Conservation (phyloP, 2,888 invertebrate species). For the Julus scanicus region DNA sequence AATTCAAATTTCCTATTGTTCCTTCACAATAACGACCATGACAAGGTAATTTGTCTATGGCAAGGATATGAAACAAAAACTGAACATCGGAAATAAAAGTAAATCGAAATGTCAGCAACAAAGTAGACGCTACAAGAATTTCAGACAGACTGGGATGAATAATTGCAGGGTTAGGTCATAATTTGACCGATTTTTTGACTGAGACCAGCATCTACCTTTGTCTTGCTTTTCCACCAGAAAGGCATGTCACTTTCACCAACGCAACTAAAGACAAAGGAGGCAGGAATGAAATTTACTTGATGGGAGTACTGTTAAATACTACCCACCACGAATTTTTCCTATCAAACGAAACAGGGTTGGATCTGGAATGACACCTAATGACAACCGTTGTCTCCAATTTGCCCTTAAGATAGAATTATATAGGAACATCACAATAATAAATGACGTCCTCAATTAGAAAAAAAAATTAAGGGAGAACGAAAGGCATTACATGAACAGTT, state of each 20-base stretch:
- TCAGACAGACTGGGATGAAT: neutral
- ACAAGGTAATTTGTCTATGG: neutral
- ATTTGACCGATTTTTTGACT: neutral
- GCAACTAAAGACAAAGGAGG: neutral
- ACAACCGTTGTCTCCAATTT: neutral
- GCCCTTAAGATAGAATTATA: too few relatives aligned
- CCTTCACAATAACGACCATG: neutral
- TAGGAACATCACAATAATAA: too few relatives aligned
- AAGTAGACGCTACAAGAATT: neutral
- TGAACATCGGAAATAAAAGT: neutral
- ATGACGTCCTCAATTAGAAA: too few relatives aligned
- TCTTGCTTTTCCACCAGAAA: neutral
- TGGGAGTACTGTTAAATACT: neutral
- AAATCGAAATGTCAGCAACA: neutral
- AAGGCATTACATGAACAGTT: too few relatives aligned
- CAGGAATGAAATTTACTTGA: neutral
- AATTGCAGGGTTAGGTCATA: slow-evolving; percentile 10
- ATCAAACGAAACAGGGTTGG: neutral
- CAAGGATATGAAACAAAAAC: neutral
- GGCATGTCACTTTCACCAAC: neutral
- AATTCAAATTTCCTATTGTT: too few relatives aligned
- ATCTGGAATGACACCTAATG: neutral
- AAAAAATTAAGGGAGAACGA: too few relatives aligned
- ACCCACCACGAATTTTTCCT: neutral
- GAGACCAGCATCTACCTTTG: neutral